Evolutionary conservation across 2,888 invertebrate genomes (phyloP).

Genomic region (Pheosia tremula): DNA sequence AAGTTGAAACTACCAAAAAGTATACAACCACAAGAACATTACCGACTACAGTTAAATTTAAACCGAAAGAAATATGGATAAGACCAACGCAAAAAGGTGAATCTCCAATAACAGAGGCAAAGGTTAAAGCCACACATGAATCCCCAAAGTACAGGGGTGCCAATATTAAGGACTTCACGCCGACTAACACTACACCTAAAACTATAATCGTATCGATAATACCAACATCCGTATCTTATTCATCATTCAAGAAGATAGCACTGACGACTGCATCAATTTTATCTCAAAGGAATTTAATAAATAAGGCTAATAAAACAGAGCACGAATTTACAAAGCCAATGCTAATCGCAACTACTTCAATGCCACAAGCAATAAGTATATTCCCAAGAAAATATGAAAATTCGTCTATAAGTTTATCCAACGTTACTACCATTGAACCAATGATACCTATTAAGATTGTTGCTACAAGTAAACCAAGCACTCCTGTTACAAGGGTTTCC

Average conservation of each 20-base stretch:
- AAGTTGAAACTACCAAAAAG: slow-evolving; percentile 53
- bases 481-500: slow-evolving; percentile 30
- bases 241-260: slow-evolving; percentile 74
- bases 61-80: slow-evolving; percentile 82
- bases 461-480: slow-evolving; percentile 26
- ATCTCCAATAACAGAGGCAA: slow-evolving; percentile 56
- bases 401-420: slow-evolving; percentile 8
- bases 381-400: slow-evolving; percentile 22
- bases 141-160: slow-evolving; percentile 54
- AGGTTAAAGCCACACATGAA: slow-evolving; percentile 57
- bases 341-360: slow-evolving; percentile 46
- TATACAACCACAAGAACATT: slow-evolving; percentile 57
- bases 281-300: slow-evolving; percentile 47
- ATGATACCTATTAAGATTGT: slow-evolving; percentile 17
- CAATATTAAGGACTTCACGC: slow-evolving; percentile 56
- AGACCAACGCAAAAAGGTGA: slow-evolving; percentile 81
- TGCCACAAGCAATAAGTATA: slow-evolving; percentile 37
- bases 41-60: slow-evolving; percentile 67
- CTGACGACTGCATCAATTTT: slow-evolving; percentile 64
- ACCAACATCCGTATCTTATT: slow-evolving; percentile 77
- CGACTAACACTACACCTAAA: slow-evolving; percentile 67
- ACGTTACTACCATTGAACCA: not conserved
- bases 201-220: slow-evolving; percentile 80
- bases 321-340: slow-evolving; percentile 63
- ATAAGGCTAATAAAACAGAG: slow-evolving; percentile 45